Base-by-base conservation (phyloP, 2,888 invertebrate species). In the Caradrina kadenii region DNA sequence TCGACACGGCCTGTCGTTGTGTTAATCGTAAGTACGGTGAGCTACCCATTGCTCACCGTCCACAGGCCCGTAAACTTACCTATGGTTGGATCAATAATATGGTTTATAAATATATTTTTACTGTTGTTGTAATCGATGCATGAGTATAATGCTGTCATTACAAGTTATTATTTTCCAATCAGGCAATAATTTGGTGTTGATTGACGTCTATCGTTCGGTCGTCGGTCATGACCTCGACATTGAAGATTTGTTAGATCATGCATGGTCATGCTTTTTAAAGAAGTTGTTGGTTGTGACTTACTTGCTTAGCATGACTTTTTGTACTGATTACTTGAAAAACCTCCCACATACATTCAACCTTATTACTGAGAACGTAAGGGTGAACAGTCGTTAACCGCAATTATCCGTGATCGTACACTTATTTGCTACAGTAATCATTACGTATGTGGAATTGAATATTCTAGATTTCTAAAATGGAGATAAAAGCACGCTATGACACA, bases 181-280 rank as follows among this genome's bases (percentile, higher is more conserved):
- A 63, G 13, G 48, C 22, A 61, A 58, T 62, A 64, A 79, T 65
- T 49, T 55, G 13, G 8, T 69, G 55, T 63, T 76, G 42, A 77
- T 67, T 70, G 61, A 63, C 52, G 31, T 13, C 63, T 45, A 31
- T 48, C 54, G 63, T 21, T 52, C 58, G 69, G 42, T 58, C 21
- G 49, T 58, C 39, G 52, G 52, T 54, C 56, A 26, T 62, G 69
- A 66, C 71, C 76, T 76, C 59, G 68, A 80, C 73, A 76, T 79
- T 76, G 69, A 60, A 50, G 58, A 69, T 45, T 10, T 50, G 71
- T 69, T 69, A 73, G 64, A 75, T 73, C 58, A 69, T 75, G 17
- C 58, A 69, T 72, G 19, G 45, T 55, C 56, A 49, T 49, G 19
- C n/a, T 42, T 62, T 63, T 58, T 8, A 54, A 48, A 53, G 19